phyloP scores from a whole-genome alignment of 2,888 invertebrate genomes.

The Hirtodrosophila trivittata region DNA sequence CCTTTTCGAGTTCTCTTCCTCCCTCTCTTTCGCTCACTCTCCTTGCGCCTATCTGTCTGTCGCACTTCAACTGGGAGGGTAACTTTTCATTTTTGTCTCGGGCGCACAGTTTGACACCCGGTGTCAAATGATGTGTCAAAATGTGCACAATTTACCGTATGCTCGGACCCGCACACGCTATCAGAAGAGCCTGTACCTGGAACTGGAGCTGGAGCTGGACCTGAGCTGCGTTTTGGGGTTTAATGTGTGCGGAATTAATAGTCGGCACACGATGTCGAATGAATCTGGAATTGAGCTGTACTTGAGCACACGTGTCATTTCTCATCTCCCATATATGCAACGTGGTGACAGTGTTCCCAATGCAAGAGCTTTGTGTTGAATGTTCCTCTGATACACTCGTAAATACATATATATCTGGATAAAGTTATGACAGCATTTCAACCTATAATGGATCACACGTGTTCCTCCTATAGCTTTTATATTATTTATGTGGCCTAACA shows the following conservation, averaged over 20 bases:
- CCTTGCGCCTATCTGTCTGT: neutral
- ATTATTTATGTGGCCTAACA: no score
- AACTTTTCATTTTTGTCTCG: slow-evolving; percentile 74
- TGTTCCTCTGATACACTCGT: neutral
- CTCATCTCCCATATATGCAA: neutral
- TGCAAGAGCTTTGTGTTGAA: neutral
- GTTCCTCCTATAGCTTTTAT: neutral
- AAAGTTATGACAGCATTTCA: neutral
- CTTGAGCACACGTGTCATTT: slow-evolving; percentile 3
- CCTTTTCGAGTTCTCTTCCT: slow-evolving; percentile 13
- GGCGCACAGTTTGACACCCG: slow-evolving; percentile 65
- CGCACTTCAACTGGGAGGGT: slow-evolving; percentile 19
- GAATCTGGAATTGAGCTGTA: slow-evolving; percentile 14
- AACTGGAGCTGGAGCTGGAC: slow-evolving; percentile 3
- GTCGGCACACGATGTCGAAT: slow-evolving; percentile 54
- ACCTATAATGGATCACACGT: no score
- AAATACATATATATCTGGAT: slow-evolving; percentile 1
- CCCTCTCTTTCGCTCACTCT: neutral
- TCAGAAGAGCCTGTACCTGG: slow-evolving; percentile 27
- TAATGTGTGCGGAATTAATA: slow-evolving; percentile 72
- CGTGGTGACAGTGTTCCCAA: neutral
- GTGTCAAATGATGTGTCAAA: slow-evolving; percentile 82
- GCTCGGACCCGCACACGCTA: slow-evolving; percentile 36
- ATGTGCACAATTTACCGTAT: slow-evolving; percentile 75
- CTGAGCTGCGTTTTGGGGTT: slow-evolving; percentile 34